Evolutionary conservation across 2,888 invertebrate species (phyloP), one percentile per base, ranked within the genome.

Genomic region (Rhyacophila evoluta): DNA sequence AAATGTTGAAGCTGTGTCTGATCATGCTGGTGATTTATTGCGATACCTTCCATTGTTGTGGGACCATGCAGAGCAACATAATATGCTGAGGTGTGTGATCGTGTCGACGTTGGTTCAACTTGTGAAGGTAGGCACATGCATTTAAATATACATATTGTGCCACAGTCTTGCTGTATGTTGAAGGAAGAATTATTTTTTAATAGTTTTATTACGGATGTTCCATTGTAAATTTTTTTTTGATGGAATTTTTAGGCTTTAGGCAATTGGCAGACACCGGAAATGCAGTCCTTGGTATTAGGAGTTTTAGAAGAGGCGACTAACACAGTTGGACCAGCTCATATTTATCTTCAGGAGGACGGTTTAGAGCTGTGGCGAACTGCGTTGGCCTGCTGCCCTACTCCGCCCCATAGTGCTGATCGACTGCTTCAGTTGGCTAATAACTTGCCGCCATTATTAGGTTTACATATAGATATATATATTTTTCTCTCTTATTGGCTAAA

Each of bases 261-360:
- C 27, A 91, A 91, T 83, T 91, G 92, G 75, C 89, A 91, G 3
- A 89, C 87, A 84, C 83, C 85, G 0, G 85, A 86, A 81, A 88
- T 93, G 83, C 90, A 91, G 15, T 92, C 92, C 5, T 93, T 94
- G 88, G 89, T 94, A 19, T 87, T 94, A 79, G 86, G 86, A 80
- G 89, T 90, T 1, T 86, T 90, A 72, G 86, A 87, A 84, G 89
- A 89, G 81, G 87, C 90, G 77, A 97, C 97, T 0, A 95, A 96
- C 84, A 91, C 95, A 0, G 90, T 92, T 81, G 93, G 95, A 85
- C 92, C 93, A 75, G 92, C 94, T 0, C 95, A 97, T 86, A 95
- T 98, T 74, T 98, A 98, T 86, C 90, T 98, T 74, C 88, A 97
- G 83, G 98, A 98, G 87, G 98, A 98, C 85, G 97, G 97, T 1